Evolutionary conservation across 1,140 invertebrate genomes (phyloP), one percentile per base, ranked within the genome.

Genomic region (Steinernema khuongi): DNA sequence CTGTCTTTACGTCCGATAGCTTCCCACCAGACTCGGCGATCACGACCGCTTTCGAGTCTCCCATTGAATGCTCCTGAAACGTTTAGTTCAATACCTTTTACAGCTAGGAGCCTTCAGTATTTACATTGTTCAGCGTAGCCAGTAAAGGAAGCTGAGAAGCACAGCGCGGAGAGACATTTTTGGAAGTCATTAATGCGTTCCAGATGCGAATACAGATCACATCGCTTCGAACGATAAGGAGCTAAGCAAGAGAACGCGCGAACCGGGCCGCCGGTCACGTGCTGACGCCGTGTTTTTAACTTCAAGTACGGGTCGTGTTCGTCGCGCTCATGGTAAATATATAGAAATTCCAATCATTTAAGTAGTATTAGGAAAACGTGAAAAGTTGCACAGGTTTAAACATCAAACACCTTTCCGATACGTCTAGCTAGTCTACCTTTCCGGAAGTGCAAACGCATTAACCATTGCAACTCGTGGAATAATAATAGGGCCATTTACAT

Each of bases 1-100:
- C 14, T 22, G 22, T 22, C 19, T 60, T 60, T 14, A 11, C 22
- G 7, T 60, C 50, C 50, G 50, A 2, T 14, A 60, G 22, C 50
- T 60, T 60, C 50, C 50, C 50, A 22, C 50, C 50, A 26, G 50
- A 60, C 50, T 60, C 50, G 19, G 22, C 50, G 36, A 41, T 41
- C 22, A 60, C 50, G 50, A 17, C 50, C 50, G 50, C 22, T 26
- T 60, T 60, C 50, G 50, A 60, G 50, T 60, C 50, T 60, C 50
- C 50, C 50, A 60, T 60, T 22, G 50, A 26, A 60, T 22, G 50
- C 50, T 60, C 14, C 50, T 60, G 50, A 60, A 60, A 60, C 36
- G n/a, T 41, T 41, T 7, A 11, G 36, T n/a, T 7, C n/a, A 41
- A n/a, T n/a, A 7, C 7, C 36, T 7, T 11, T 7, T 41, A 41